Conservation (phyloP, 1,140 invertebrate species). For the Harlomillsia oculata region DNA sequence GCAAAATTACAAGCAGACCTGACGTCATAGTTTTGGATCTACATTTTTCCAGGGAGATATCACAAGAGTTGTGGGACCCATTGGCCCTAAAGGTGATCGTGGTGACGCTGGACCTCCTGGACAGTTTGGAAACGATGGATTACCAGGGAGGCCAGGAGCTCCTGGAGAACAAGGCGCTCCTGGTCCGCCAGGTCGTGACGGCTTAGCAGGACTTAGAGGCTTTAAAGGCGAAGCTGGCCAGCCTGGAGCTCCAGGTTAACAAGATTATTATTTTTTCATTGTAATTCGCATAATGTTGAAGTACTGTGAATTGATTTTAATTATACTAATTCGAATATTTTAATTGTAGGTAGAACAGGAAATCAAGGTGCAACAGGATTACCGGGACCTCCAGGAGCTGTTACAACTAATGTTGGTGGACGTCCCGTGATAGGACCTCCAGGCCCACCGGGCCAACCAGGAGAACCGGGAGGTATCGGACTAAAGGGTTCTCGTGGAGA, state of each 20-base stretch:
- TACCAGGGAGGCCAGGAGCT: conserved; percentile 34
- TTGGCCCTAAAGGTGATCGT: conserved; percentile 37
- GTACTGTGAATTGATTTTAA: conserved; percentile 1
- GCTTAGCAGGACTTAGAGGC: conserved; percentile 20
- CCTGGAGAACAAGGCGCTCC: conserved; percentile 35
- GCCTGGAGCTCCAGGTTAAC: conserved; percentile 18
- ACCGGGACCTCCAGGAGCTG: conserved; percentile 25
- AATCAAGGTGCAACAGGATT: no score
- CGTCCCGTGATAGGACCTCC: conserved; percentile 35
- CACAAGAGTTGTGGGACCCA: conserved; percentile 12
- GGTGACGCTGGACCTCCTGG: conserved; percentile 39
- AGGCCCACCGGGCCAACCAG: conserved; percentile 32
- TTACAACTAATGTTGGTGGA: conserved; percentile 15
- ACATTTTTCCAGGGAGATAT: conserved; percentile 37
- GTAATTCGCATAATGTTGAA: conserved; percentile 24
- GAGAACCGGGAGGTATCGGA: conserved; percentile 36
- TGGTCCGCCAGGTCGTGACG: conserved; percentile 37
- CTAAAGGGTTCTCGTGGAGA: conserved; percentile 37
- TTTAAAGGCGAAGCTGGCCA: conserved; percentile 28
- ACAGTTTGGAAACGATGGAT: conserved; percentile 30
- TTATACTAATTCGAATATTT: background rate
- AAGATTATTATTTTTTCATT: no score
- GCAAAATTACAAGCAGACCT: no score
- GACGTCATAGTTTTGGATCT: no score
- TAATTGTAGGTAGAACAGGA: background rate